Conservation (phyloP, 2,797 vertebrate species). For the Oceanodroma leucorhoa region DNA sequence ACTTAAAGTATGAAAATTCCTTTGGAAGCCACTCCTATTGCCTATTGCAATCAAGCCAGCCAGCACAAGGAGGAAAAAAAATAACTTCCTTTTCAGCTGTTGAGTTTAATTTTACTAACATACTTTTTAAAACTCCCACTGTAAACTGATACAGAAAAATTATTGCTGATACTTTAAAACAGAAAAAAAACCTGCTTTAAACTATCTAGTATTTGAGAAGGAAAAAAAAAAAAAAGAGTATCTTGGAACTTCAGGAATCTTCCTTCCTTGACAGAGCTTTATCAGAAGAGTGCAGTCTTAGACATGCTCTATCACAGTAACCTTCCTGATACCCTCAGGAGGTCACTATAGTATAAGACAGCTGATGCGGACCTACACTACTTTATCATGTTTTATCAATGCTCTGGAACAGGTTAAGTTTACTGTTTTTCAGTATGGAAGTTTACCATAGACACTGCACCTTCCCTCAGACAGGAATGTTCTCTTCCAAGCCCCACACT, state of each 20-base stretch:
- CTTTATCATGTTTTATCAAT: neutral
- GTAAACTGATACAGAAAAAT: constrained; percentile 8
- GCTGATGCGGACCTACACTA: neutral
- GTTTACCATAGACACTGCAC: neutral
- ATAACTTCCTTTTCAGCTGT: neutral
- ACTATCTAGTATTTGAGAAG: neutral
- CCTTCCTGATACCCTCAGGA: neutral
- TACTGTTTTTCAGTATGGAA: neutral
- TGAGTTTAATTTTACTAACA: neutral
- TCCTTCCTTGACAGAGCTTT: neutral
- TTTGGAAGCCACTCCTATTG: neutral
- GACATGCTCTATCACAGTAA: neutral
- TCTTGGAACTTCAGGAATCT: neutral
- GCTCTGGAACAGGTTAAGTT: neutral
- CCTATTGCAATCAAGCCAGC: neutral
- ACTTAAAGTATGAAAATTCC: neutral
- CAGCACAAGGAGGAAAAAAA: neutral
- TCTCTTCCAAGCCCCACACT: neutral
- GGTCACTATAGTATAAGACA: neutral
- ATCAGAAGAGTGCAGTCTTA: neutral
- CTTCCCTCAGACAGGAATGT: rapidly evolving
- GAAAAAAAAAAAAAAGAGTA: neutral
- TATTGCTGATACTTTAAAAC: constrained; percentile 5
- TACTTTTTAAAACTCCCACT: neutral
- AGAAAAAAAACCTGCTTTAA: neutral